Evolutionary conservation across 1,140 invertebrate species (phyloP), one percentile per base, ranked within the genome.

Genomic region (Dendroctonus ponderosae): DNA sequence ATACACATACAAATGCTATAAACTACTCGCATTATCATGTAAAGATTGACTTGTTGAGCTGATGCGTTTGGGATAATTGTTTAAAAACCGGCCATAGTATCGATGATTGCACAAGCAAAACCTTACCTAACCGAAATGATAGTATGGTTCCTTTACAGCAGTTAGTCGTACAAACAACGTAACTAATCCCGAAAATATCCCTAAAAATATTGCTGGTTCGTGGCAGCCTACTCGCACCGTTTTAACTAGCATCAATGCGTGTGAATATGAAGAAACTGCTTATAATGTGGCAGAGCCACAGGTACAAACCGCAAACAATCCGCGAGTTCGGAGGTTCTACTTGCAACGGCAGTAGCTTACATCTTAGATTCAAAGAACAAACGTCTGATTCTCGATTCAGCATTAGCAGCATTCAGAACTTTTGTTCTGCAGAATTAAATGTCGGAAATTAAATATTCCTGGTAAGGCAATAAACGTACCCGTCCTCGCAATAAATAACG

Each of bases 31-130:
- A 40, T n/a, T 67, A 5, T 26, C 50, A 7, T 48, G 0, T n/a
- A 43, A 14, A 38, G 39, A 46, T 7, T 40, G 65, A n/a, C 54
- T 40, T 7, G 12, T 49, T 12, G 39, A 40, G 39, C 38, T 68
- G 7, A 62, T 43, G 50, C 46, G 51, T n/a, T n/a, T 63, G 12
- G n/a, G 38, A n/a, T 12, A 63, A 68, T 63, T 68, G 59, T 63
- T 41, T 66, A 42, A 44, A 40, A 39, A 6, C 42, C 5, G 64
- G 50, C 6, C 58, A 67, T 38, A 7, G 38, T 6, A 12, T 37
- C 7, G 12, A 50, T 6, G 41, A 50, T 50, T 63, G 51, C 43
- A 9, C 39, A 11, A 39, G 14, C 0, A 58, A 52, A 40, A 37
- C n/a, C 7, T 40, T 68, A 61, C 44, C 5, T 12, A 50, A 59